These are phyloP conservation scores for Pedetes capensis DNA, from an alignment of 2,113 vertebrate genomes.

Conservation along the genomic window DNA sequence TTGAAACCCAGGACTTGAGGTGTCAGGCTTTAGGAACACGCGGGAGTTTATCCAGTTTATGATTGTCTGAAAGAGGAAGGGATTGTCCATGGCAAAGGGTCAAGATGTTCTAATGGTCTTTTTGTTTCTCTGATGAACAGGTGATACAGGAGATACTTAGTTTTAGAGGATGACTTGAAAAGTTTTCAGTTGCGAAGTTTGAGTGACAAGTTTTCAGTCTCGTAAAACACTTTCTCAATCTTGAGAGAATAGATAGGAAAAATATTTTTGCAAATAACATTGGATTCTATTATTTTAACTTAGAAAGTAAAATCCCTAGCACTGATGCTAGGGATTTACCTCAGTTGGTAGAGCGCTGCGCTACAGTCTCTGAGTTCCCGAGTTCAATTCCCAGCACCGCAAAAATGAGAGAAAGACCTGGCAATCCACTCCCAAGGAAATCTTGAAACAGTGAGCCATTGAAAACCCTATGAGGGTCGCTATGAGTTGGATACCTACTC, in stretches of 20 bases:
- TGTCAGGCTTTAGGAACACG: background rate
- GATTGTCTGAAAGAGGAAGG: background rate
- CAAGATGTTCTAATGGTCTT: background rate
- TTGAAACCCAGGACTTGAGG: background rate
- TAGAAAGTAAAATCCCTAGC: background rate
- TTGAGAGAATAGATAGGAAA: background rate
- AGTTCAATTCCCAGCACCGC: too few species aligned
- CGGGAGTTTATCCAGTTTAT: background rate
- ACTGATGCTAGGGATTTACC: too few species aligned
- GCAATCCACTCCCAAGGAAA: too few species aligned
- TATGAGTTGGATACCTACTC: too few species aligned
- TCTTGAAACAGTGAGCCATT: too few species aligned
- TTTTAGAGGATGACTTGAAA: background rate
- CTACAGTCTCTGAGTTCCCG: too few species aligned
- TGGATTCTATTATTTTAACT: background rate
- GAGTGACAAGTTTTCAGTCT: conserved; percentile 7
- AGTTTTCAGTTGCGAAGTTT: too few species aligned
- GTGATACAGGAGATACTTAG: background rate
- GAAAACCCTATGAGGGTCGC: too few species aligned
- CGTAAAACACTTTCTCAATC: background rate
- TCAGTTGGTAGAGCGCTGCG: too few species aligned
- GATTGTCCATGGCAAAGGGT: background rate
- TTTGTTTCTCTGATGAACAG: background rate
- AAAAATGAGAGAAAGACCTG: too few species aligned
- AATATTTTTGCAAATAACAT: background rate